Conservation (phyloP, 1,140 invertebrate genomes). For the Hormaphis cornu region DNA sequence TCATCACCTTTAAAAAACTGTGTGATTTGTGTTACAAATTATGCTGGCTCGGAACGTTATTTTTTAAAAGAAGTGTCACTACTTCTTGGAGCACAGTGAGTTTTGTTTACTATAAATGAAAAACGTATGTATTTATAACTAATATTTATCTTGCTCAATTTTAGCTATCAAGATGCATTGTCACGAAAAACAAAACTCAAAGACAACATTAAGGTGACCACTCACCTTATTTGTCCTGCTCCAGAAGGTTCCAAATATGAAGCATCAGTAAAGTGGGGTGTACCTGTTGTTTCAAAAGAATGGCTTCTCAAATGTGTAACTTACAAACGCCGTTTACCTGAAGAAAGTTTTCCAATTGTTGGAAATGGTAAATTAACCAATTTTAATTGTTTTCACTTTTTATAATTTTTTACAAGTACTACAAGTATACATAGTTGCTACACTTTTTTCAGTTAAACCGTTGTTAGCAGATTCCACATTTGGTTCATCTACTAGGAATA, state of each 20-base stretch:
- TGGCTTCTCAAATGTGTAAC: slow-evolving; percentile 65
- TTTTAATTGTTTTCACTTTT: not conserved
- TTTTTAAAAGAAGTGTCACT: slow-evolving; percentile 60
- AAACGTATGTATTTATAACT: not conserved
- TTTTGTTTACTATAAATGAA: not conserved
- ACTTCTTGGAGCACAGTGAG: slow-evolving; percentile 59
- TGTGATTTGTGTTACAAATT: slow-evolving; percentile 68
- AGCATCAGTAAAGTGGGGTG: slow-evolving; percentile 72
- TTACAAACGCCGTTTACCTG: slow-evolving; percentile 22
- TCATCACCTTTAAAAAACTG: slow-evolving; percentile 54
- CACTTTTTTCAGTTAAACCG: not conserved
- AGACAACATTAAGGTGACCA: slow-evolving; percentile 49
- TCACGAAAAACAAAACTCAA: slow-evolving; percentile 45
- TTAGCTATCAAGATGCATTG: slow-evolving; percentile 48
- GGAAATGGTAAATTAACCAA: not conserved
- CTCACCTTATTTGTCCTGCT: slow-evolving; percentile 66
- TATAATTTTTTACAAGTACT: not conserved
- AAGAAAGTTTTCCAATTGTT: slow-evolving; percentile 12
- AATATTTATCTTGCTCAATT: not conserved
- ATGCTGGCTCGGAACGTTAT: slow-evolving; percentile 56
- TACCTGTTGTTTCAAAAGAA: slow-evolving; percentile 61
- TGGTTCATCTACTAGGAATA: not conserved
- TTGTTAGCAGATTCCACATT: not conserved
- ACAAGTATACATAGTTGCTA: not conserved
- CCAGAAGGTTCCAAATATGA: slow-evolving; percentile 69